Evolutionary conservation across 1,140 invertebrate genomes (phyloP), one percentile per base, ranked within the genome.

Genomic region (Heliconius himera): DNA sequence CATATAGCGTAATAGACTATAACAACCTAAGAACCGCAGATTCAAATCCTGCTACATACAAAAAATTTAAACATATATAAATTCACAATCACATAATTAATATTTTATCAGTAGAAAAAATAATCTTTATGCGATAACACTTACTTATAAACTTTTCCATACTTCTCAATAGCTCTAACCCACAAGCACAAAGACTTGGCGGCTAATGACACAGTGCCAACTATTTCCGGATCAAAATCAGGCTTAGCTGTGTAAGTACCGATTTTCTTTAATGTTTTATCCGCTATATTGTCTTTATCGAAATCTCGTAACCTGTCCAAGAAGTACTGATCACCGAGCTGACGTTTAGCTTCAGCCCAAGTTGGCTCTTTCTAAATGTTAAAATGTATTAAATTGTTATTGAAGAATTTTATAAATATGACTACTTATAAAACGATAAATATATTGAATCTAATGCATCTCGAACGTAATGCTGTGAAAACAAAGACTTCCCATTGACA

Each of bases 161-260:
- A 98, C 87, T 98, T 96, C 88, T 98, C 97, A 92, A 98, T 98
- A 6, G 98, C 98, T 81, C 97, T 95, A n/a, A 98, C 98, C 98
- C 98, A 98, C 88, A 97, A 96, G 88, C 97, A 98, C 26, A 98
- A 93, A 20, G 97, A 98, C 93, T 97, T 98, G 16, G 97, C 97
- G 3, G 98, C 98, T 2, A 95, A 85, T 0, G 98, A 98, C 26
- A 97, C 97, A n/a, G 96, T 95, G 2, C 97, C 97, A 4, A 98
- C 97, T 90, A 97, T 98, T 70, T 98, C 97, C 0, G 98, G 98
- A 79, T 98, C 96, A 89, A 99, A 98, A 92, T 98, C 98, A 3
- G 96, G 96, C 92, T 97, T 97, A 29, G 95, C 95, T 4, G 97
- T 97, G 89, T 98, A 98, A 18, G 96, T 96, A 29, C 95, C 96